Percentiles rank a stretch among this genome's conserved stretches.
Evolutionary conservation across 1,140 invertebrate genomes (phyloP).

Genomic region (Zaprionus gabonicus): DNA sequence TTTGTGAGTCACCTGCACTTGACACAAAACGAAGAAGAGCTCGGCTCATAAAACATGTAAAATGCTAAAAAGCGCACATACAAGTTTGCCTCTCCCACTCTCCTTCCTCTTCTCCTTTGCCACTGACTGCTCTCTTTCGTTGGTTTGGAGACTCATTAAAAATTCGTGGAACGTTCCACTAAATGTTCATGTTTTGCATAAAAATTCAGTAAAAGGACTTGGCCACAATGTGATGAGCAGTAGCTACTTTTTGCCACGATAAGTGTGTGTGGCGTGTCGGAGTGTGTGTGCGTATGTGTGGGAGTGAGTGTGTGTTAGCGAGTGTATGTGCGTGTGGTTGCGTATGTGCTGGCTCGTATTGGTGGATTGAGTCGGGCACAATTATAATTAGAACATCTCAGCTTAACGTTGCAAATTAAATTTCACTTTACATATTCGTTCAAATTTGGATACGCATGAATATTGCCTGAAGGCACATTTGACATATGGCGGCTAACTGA

Average conservation of each 20-base stretch:
- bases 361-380: conserved; percentile 5
- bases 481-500: conserved; percentile 6
- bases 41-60: conserved; percentile 77
- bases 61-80: conserved; percentile 67
- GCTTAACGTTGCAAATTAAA: conserved; percentile 36
- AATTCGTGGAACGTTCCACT: conserved; percentile 76
- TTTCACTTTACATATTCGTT: conserved; percentile 26
- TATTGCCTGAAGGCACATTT: conserved; percentile 13
- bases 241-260: conserved; percentile 34
- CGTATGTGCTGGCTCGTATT: conserved; percentile 13
- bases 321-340: background rate
- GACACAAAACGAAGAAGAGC: conserved; percentile 25
- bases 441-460: conserved; percentile 29
- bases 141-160: conserved; percentile 64
- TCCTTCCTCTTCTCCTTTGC: background rate
- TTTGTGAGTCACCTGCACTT: conserved; percentile 54
- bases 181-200: conserved; percentile 83
- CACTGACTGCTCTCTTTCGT: background rate
- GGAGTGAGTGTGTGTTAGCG: background rate
- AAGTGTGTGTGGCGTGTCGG: conserved; percentile 12
- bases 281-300: conserved; percentile 11
- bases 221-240: conserved; percentile 48
- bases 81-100: conserved; percentile 17
- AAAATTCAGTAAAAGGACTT: conserved; percentile 66
- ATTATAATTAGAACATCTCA: conserved; percentile 45